phyloP scores from a whole-genome alignment of 1,140 invertebrate genomes.

The Drosophila gunungcola region DNA sequence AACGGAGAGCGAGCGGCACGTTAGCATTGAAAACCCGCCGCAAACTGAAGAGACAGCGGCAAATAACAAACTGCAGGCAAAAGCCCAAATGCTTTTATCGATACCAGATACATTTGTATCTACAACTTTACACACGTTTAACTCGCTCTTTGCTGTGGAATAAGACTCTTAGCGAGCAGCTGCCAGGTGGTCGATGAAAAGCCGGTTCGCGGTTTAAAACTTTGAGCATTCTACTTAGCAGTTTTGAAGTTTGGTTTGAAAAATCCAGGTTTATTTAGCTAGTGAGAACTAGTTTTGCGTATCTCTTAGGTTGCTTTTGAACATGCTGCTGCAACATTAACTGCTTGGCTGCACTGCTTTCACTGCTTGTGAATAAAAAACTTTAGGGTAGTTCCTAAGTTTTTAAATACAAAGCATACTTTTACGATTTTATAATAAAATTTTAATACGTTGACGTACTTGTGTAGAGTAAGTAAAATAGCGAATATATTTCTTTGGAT shows the following conservation, averaged over 20 bases:
- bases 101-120: constrained; percentile 77
- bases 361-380: constrained; percentile 14
- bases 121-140: constrained; percentile 26
- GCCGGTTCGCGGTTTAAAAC: constrained; percentile 66
- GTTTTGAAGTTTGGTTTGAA: constrained; percentile 21
- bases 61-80: constrained; percentile 37
- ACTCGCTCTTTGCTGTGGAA: constrained; percentile 1
- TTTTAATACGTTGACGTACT: not conserved
- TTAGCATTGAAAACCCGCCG: constrained; percentile 75
- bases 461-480: too few relatives aligned
- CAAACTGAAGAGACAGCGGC: constrained; percentile 64
- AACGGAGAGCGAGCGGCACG: constrained; percentile 53
- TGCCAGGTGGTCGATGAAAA: constrained; percentile 43
- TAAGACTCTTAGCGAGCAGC: constrained; percentile 56
- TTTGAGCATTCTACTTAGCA: constrained; percentile 37
- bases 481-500: too few relatives aligned
- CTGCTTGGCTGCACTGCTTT: constrained; percentile 1
- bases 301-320: constrained; percentile 44
- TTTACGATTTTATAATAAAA: not conserved
- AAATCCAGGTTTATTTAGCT: constrained; percentile 8
- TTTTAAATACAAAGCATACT: constrained; percentile 23
- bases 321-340: constrained; percentile 59
- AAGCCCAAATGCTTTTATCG: constrained; percentile 58
- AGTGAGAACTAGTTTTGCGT: constrained; percentile 41
- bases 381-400: not conserved